Conservation (phyloP, 64 coral and sea anemone species). For the Pachyseris speciosa region DNA sequence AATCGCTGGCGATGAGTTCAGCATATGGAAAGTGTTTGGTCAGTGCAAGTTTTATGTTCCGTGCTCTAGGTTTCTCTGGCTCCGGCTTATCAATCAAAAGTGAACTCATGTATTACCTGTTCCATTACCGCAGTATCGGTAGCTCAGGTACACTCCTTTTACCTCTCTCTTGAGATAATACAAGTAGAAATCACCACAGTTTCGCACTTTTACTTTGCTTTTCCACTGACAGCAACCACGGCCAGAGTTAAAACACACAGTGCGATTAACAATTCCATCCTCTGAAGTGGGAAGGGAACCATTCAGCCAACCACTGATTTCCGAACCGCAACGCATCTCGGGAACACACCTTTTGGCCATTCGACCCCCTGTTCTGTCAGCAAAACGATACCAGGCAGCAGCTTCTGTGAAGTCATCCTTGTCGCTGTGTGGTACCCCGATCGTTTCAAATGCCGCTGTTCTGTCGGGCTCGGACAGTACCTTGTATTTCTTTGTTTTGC, state of each 20-base stretch:
- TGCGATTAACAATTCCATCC: constrained; percentile 12
- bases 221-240: background rate
- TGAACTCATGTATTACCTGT: background rate
- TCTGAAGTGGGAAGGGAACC: background rate
- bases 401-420: background rate
- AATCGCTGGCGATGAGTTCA: too few species aligned
- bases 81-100: too few species aligned
- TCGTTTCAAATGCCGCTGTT: background rate
- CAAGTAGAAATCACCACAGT: background rate
- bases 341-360: constrained; percentile 6
- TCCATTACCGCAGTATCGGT: constrained; percentile 14
- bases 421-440: background rate
- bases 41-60: too few species aligned
- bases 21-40: too few species aligned
- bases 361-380: background rate
- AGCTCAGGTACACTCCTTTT: background rate
- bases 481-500: background rate
- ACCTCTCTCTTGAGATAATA: background rate
- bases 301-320: background rate
- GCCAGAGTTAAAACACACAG: constrained; percentile 5
- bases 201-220: background rate
- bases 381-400: constrained; percentile 4
- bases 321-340: background rate
- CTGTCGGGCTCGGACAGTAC: background rate
- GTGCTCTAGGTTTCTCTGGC: background rate